Percentiles rank a stretch among this genome's conserved stretches.
Conservation (phyloP, 2,113 vertebrate species). For the Ictidomys tridecemlineatus region DNA sequence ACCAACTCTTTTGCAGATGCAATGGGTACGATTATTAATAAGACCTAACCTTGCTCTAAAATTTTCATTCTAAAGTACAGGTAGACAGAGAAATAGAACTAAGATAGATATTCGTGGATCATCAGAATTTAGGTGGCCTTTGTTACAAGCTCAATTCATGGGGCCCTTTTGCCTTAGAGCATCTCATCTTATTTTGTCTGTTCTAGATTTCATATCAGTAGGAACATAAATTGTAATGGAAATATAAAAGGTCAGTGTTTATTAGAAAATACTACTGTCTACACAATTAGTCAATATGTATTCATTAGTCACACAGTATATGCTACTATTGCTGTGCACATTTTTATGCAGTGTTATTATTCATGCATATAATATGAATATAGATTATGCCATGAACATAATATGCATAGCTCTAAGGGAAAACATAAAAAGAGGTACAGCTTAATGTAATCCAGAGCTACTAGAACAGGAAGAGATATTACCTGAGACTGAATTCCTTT, state of each 20-base stretch:
- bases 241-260: slow-evolving; percentile 3
- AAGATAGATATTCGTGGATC: background rate
- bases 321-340: background rate
- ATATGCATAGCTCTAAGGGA: background rate
- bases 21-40: background rate
- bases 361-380: background rate
- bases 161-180: background rate
- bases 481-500: background rate
- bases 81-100: background rate
- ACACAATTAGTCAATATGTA: background rate
- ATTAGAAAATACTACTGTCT: background rate
- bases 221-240: background rate
- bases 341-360: background rate
- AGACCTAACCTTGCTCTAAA: background rate
- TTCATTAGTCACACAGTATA: background rate
- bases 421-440: background rate
- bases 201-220: background rate
- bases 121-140: background rate
- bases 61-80: background rate
- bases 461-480: background rate
- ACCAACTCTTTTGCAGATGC: background rate
- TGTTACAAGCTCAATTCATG: background rate
- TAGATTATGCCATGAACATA: background rate
- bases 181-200: background rate
- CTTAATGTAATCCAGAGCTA: background rate